Evolutionary conservation across 2,888 invertebrate species (phyloP).

Genomic region (Helleia helle): DNA sequence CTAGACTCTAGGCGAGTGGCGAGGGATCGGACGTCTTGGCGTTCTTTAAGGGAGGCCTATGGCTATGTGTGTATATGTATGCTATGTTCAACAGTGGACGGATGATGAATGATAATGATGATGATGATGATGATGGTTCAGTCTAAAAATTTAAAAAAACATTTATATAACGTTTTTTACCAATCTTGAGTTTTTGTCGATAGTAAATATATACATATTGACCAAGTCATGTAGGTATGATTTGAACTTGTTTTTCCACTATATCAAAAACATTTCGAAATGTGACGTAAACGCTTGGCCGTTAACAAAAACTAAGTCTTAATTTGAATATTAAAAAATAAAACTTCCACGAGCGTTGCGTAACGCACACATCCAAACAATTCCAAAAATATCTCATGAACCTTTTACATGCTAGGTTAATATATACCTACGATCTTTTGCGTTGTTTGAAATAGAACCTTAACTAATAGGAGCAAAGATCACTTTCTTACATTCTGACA

Average conservation of each 20-base stretch:
- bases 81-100: no score
- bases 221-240: no score
- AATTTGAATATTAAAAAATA: constrained; percentile 6
- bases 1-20: no score
- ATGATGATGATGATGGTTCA: no score
- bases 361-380: constrained; percentile 8
- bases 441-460: constrained; percentile 6
- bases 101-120: no score
- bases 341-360: constrained; percentile 5
- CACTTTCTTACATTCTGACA: background rate
- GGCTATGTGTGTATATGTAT: no score
- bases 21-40: no score
- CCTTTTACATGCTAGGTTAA: constrained; percentile 11
- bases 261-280: background rate
- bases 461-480: accelerated
- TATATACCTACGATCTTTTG: background rate
- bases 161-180: no score
- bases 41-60: no score
- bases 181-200: no score
- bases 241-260: constrained; percentile 2
- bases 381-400: constrained; percentile 13
- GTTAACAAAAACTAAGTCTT: background rate
- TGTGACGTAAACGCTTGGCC: background rate
- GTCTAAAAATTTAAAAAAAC: no score
- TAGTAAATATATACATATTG: no score